phyloP scores from a whole-genome alignment of 2,113 vertebrate species.

The Coregonus clupeaformis region DNA sequence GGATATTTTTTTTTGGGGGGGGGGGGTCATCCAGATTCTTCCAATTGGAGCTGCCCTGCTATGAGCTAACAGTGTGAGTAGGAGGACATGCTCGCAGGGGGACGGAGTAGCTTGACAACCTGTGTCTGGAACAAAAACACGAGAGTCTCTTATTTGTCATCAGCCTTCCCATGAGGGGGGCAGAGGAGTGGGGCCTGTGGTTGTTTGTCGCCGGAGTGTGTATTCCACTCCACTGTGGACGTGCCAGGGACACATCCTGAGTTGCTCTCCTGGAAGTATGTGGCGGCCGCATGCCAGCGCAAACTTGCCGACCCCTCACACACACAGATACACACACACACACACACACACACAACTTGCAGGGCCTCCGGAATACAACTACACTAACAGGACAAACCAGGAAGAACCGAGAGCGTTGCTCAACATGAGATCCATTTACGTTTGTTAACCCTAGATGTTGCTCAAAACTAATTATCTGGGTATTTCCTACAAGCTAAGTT shows the following conservation, averaged over 20 bases:
- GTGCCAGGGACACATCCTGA: constrained; percentile 66
- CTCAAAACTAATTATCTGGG: no score
- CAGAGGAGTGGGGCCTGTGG: constrained; percentile 8
- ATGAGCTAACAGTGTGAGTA: no score
- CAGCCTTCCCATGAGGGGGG: neutral
- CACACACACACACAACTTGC: constrained; percentile 12
- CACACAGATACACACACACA: constrained; percentile 30
- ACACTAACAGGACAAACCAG: neutral
- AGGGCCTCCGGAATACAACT: neutral
- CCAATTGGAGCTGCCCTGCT: no score
- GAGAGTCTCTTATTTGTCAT: neutral
- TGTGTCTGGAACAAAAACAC: neutral
- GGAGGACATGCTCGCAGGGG: neutral
- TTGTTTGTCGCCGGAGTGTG: constrained; percentile 34
- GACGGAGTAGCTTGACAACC: neutral
- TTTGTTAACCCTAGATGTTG: no score
- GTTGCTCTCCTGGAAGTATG: constrained; percentile 55
- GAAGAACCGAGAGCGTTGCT: constrained; percentile 1
- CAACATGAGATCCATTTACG: no score
- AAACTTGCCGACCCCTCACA: constrained; percentile 64
- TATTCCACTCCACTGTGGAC: constrained; percentile 37
- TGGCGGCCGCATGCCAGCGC: constrained; percentile 56
- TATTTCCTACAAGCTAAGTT: no score
- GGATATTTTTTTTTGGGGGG: neutral
- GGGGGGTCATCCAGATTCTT: neutral